These are phyloP conservation scores for Boloria selene DNA, from an alignment of 2,888 invertebrate genomes.

Conservation along the genomic window DNA sequence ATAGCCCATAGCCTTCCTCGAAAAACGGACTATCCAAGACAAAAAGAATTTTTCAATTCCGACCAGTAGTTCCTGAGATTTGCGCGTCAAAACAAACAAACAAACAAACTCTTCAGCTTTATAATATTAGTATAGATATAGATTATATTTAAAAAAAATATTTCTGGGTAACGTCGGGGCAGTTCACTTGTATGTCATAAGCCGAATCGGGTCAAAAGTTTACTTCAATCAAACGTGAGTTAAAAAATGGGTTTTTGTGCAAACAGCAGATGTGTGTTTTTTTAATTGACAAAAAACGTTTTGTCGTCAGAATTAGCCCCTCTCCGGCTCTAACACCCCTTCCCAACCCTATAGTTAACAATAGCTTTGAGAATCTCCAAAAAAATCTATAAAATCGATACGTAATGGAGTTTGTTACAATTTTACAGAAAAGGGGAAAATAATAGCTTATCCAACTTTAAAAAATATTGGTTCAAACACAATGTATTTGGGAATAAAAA, in stretches of 20 bases:
- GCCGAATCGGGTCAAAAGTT: background rate
- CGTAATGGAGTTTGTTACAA: slow-evolving; percentile 11
- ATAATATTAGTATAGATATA: too few relatives aligned
- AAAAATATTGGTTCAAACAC: background rate
- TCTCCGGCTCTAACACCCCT: slow-evolving; percentile 43
- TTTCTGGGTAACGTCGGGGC: too few relatives aligned
- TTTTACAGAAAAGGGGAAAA: slow-evolving; percentile 11
- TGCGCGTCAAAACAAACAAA: too few relatives aligned
- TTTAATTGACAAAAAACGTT: slow-evolving; percentile 29
- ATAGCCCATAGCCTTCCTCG: too few relatives aligned
- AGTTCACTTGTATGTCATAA: background rate
- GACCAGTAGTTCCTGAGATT: too few relatives aligned
- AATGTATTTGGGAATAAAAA: too few relatives aligned
- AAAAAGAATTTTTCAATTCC: too few relatives aligned
- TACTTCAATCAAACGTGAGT: background rate
- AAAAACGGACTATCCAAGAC: too few relatives aligned
- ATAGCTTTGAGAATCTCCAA: slow-evolving; percentile 45
- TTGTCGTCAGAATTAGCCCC: slow-evolving; percentile 39
- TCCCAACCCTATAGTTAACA: slow-evolving; percentile 44
- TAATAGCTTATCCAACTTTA: background rate
- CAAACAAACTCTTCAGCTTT: too few relatives aligned
- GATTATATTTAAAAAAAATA: too few relatives aligned
- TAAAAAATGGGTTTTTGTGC: background rate
- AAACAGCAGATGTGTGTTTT: slow-evolving; percentile 26
- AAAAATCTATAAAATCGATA: slow-evolving; percentile 31